Evolutionary conservation across 2,888 invertebrate species (phyloP).

Genomic region (Lissocephala sabroskyi): DNA sequence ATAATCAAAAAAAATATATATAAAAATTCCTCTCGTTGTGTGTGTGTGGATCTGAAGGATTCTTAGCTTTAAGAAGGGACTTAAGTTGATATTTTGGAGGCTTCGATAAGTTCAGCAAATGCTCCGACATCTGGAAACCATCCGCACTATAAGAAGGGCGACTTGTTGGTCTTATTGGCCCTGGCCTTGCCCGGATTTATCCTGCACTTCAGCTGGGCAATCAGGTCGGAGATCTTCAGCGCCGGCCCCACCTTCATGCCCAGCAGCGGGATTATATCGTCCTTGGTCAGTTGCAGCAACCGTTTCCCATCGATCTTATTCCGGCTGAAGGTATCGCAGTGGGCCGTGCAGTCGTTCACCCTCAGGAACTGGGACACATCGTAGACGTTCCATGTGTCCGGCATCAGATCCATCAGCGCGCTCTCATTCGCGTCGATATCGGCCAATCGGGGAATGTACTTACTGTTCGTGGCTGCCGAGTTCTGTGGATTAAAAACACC

Average conservation of each 20-base stretch:
- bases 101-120: no score
- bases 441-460: conserved; percentile 75
- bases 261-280: conserved; percentile 90
- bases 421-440: conserved; percentile 62
- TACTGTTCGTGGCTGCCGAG: conserved; percentile 73
- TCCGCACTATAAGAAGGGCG: conserved; percentile 77
- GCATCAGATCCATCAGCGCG: conserved; percentile 70
- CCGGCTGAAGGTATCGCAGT: conserved; percentile 79
- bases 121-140: conserved; percentile 2
- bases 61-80: no score
- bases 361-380: conserved; percentile 93
- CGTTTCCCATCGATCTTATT: conserved; percentile 87
- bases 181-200: conserved; percentile 71
- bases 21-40: no score
- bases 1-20: neutral
- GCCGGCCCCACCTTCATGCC: conserved; percentile 97
- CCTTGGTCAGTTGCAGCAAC: conserved; percentile 87
- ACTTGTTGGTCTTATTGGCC: conserved; percentile 76
- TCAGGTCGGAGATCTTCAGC: conserved; percentile 92
- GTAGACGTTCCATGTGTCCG: conserved; percentile 84
- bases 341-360: conserved; percentile 87
- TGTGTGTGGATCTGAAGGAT: no score
- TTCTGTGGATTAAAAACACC: conserved; percentile 46
- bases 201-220: conserved; percentile 91
- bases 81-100: no score